These are phyloP conservation scores for Eupsittula cactorum DNA, from an alignment of 2,113 vertebrate species.

Conservation along the genomic window DNA sequence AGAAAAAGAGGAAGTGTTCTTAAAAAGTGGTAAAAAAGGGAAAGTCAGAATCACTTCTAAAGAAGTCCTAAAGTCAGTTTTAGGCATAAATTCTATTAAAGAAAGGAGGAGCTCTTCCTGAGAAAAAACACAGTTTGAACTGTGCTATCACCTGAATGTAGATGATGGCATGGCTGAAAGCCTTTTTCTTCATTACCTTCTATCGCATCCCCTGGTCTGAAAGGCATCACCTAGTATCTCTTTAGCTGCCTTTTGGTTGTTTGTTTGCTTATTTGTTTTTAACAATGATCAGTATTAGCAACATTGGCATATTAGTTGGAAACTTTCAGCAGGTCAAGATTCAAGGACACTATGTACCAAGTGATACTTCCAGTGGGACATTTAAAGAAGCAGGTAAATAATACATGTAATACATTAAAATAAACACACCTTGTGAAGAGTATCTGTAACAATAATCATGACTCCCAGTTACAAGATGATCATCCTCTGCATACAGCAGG, in stretches of 20 bases:
- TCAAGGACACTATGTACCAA: neutral
- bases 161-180: neutral
- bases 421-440: neutral
- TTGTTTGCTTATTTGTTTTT: neutral
- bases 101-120: neutral
- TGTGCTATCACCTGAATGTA: neutral
- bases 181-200: neutral
- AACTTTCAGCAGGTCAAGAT: neutral
- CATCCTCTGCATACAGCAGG: neutral
- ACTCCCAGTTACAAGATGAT: neutral
- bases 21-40: neutral
- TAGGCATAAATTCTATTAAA: neutral
- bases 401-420: neutral
- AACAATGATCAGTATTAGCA: neutral
- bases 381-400: neutral
- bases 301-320: neutral
- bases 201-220: neutral
- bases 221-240: neutral
- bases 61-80: neutral
- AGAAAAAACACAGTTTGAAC: neutral
- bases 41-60: neutral
- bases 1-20: constrained; percentile 35
- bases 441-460: neutral
- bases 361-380: neutral
- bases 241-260: neutral